A percentile compares a stretch with the other conserved stretches of the same genome.
Conservation (phyloP, 2,888 invertebrate genomes). For the Zaprionus lineosus region DNA sequence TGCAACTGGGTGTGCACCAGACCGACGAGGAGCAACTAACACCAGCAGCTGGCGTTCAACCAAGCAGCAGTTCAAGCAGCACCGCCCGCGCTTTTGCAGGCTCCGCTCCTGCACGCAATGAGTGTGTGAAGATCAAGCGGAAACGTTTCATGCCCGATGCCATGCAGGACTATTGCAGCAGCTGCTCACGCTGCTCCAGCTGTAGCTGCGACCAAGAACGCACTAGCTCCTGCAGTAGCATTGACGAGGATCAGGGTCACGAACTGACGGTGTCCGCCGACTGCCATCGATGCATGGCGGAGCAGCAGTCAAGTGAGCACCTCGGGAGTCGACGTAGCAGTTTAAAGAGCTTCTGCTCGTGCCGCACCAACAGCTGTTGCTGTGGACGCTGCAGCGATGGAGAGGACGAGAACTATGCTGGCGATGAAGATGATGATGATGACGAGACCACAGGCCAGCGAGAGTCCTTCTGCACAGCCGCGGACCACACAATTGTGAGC, state of each 20-base stretch:
- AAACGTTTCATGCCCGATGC: slow-evolving; percentile 76
- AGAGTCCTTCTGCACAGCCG: slow-evolving; percentile 70
- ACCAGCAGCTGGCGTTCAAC: slow-evolving; percentile 22
- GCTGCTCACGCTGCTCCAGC: slow-evolving; percentile 78
- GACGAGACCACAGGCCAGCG: slow-evolving; percentile 57
- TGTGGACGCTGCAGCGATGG: slow-evolving; percentile 75
- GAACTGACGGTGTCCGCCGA: slow-evolving; percentile 72
- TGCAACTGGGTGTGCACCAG: slow-evolving; percentile 47
- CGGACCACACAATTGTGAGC: slow-evolving; percentile 59
- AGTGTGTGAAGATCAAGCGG: slow-evolving; percentile 78
- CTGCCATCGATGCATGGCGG: slow-evolving; percentile 64
- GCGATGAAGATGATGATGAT: slow-evolving; percentile 42
- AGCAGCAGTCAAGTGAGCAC: slow-evolving; percentile 28
- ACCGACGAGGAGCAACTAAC: slow-evolving; percentile 59
- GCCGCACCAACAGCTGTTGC: slow-evolving; percentile 77
- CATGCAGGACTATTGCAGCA: slow-evolving; percentile 73
- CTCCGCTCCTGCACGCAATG: slow-evolving; percentile 59
- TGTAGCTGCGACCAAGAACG: slow-evolving; percentile 70
- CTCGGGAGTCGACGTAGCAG: slow-evolving; percentile 68
- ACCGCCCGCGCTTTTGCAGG: slow-evolving; percentile 54
- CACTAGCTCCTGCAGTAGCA: slow-evolving; percentile 78
- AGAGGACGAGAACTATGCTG: slow-evolving; percentile 48
- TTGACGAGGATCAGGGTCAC: slow-evolving; percentile 65
- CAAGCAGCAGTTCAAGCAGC: slow-evolving; percentile 58
- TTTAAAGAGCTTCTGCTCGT: slow-evolving; percentile 78